Evolutionary conservation across 1,140 invertebrate genomes (phyloP).

Genomic region (Arion vulgaris): DNA sequence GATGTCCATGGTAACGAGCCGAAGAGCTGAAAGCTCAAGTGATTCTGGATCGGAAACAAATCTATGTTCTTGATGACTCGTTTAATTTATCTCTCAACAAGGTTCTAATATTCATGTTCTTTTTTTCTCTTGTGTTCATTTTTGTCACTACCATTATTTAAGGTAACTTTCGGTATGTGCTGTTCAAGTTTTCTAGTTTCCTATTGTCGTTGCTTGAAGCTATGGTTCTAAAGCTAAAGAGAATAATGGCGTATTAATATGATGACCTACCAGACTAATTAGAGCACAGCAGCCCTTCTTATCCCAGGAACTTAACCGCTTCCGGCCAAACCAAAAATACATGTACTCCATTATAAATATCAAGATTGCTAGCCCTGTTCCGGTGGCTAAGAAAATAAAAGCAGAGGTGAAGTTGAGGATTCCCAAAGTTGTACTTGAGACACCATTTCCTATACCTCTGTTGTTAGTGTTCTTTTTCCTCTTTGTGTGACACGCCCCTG

Average conservation of each 20-base stretch:
- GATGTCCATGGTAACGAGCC: no score
- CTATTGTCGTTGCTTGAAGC: no score
- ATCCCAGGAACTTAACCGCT: constrained; percentile 90
- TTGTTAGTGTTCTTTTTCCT: constrained; percentile 41
- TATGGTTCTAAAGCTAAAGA: no score
- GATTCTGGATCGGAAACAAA: no score
- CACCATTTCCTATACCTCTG: constrained; percentile 44
- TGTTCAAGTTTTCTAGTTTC: no score
- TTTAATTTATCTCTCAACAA: no score
- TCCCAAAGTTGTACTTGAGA: constrained; percentile 85
- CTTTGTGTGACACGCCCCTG: constrained; percentile 91
- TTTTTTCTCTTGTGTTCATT: no score
- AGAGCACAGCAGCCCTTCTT: constrained; percentile 90
- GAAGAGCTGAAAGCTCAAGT: no score
- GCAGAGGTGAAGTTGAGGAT: constrained; percentile 95
- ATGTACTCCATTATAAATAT: constrained; percentile 91
- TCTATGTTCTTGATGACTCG: no score
- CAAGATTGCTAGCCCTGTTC: constrained; percentile 89
- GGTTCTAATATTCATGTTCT: no score
- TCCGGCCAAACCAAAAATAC: constrained; percentile 91
- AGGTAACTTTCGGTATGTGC: no score
- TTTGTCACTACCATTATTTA: no score
- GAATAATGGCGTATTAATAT: neutral
- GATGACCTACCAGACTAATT: constrained; percentile 82
- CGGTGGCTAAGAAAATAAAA: constrained; percentile 94